Evolutionary conservation across 2,888 invertebrate species (phyloP), one percentile per base, ranked within the genome.

Genomic region (Cephalotes varians): DNA sequence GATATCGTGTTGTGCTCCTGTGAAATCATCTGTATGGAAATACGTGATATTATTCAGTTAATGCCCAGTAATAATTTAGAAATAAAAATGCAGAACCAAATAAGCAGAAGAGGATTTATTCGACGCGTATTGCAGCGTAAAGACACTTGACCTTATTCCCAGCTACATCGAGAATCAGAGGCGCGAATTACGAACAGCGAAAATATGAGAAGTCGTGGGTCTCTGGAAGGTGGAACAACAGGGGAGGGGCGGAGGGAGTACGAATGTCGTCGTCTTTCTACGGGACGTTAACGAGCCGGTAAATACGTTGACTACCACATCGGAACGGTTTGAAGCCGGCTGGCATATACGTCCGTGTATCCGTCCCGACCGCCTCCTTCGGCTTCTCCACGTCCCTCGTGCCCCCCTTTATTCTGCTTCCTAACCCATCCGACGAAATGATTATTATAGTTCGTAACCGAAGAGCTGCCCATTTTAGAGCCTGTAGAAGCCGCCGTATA

Each of bases 371-470:
- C 64, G 65, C 69, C 81, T 56, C 73, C 62, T 72, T 81, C 79
- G 65, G 81, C 71, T 74, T 81, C 82, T 60, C 40, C 51, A 58
- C 77, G 67, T 76, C 34, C 40, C 65, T 60, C 40, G 44, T 51
- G 18, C 44, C 44, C 28, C 58, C 15, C 58, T 37, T 71, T 74
- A 65, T 51, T 77, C 58, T n/a, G 83, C 85, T 86, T 85, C 87
- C 84, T 90, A 56, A 83, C 85, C 84, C 86, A 86, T 88, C 91
- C 92, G 93, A 92, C 93, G 92, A 94, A 94, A 94, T 94, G 93
- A 94, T 94, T 94, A 94, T 94, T 94, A 94, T 94, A 94, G 94
- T 94, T 94, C 93, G 93, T 92, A 93, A 93, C 94, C 93, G 93
- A 93, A 93, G 93, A 94, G 94, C 93, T 92, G 93, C 94, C 93